Evolutionary conservation across 2,888 invertebrate species (phyloP).

Genomic region (Resseliella maxima): DNA sequence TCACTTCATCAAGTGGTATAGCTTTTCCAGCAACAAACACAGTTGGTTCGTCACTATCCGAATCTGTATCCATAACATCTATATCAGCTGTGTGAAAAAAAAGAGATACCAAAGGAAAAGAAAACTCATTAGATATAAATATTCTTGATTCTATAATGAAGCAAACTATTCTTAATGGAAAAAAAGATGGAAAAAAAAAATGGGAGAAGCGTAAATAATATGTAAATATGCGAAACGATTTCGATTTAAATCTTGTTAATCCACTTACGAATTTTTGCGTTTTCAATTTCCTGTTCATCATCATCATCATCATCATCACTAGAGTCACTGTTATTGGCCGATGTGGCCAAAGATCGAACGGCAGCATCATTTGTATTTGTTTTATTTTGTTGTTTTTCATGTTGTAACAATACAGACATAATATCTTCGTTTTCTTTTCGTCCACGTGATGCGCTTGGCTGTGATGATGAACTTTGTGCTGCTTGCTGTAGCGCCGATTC

Average conservation of each 20-base stretch:
- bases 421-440: conserved; percentile 87
- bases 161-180: neutral
- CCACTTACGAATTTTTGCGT: conserved; percentile 73
- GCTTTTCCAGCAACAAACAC: conserved; percentile 84
- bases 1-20: conserved; percentile 83
- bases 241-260: neutral
- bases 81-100: conserved; percentile 71
- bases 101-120: conserved; percentile 43
- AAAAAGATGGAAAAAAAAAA: conserved; percentile 21
- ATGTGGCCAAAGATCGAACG: conserved; percentile 71
- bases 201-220: conserved; percentile 56
- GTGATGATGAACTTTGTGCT: conserved; percentile 67
- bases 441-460: conserved; percentile 64
- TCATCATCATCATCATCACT: too few relatives aligned
- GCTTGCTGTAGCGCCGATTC: conserved; percentile 73
- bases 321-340: conserved; percentile 76
- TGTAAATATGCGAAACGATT: conserved; percentile 3
- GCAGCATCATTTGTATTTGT: conserved; percentile 70
- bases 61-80: conserved; percentile 76
- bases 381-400: conserved; percentile 79
- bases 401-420: conserved; percentile 89
- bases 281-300: conserved; percentile 80
- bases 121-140: neutral
- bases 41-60: conserved; percentile 80
- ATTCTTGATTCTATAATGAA: conserved; percentile 53